A percentile compares a stretch with the other conserved stretches of the same genome.
These are phyloP conservation scores for Odontomyia ornata DNA, from an alignment of 2,888 invertebrate genomes.

Conservation along the genomic window DNA sequence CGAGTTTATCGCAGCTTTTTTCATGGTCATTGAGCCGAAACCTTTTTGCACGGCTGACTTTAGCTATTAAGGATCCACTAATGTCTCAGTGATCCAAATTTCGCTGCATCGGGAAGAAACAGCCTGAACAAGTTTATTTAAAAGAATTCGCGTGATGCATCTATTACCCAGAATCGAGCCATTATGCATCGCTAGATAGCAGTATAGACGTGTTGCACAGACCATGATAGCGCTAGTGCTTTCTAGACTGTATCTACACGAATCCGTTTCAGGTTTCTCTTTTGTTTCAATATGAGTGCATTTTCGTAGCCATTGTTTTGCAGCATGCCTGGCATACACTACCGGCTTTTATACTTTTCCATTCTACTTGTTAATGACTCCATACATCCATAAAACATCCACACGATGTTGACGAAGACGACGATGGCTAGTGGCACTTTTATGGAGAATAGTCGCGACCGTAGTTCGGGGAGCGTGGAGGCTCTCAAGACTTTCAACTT, in stretches of 20 bases:
- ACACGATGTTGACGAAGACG: neutral
- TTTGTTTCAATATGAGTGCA: conserved; percentile 17
- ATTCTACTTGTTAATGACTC: conserved; percentile 6
- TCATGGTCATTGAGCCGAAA: too few relatives aligned
- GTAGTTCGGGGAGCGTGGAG: neutral
- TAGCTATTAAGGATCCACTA: neutral
- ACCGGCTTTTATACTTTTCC: conserved; percentile 26
- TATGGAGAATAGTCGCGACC: neutral
- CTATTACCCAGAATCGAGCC: too few relatives aligned
- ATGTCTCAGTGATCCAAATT: neutral
- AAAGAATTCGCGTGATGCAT: too few relatives aligned
- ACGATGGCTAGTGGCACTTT: conserved; percentile 15
- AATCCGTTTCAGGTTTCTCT: conserved; percentile 6
- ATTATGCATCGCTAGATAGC: too few relatives aligned
- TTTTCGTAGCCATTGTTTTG: conserved; percentile 20
- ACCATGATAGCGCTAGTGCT: neutral
- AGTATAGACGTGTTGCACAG: neutral
- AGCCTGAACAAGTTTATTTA: too few relatives aligned
- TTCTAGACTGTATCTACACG: neutral
- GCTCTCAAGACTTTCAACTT: conserved; percentile 44
- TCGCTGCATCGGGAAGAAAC: too few relatives aligned
- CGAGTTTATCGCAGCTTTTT: too few relatives aligned
- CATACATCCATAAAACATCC: conserved; percentile 6
- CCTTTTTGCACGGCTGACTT: too few relatives aligned
- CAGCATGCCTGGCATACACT: conserved; percentile 5